phyloP scores from a whole-genome alignment of 2,888 invertebrate species.

The Seira ritae region DNA sequence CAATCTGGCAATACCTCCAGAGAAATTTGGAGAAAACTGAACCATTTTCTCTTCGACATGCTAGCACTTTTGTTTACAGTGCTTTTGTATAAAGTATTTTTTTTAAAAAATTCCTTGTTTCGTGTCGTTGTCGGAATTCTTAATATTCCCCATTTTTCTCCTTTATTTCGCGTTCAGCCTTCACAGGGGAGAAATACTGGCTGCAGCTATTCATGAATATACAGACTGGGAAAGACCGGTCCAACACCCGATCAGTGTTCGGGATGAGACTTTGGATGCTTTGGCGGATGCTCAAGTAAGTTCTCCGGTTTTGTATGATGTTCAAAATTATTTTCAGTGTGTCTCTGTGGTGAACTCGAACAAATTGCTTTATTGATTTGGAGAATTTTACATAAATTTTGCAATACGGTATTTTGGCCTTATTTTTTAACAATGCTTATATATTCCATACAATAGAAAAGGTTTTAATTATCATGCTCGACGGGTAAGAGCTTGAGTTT shows the following conservation, averaged over 20 bases:
- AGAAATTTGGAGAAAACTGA: not conserved
- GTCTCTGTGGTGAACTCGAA: no score
- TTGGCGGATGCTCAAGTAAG: slow-evolving; percentile 85
- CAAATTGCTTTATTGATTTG: no score
- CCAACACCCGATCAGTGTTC: slow-evolving; percentile 91
- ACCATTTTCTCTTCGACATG: not conserved
- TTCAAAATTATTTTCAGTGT: no score
- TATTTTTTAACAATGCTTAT: no score
- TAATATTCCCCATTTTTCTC: slow-evolving; percentile 7
- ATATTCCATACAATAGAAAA: no score
- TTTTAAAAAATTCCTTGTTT: slow-evolving; percentile 13
- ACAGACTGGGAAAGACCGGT: slow-evolving; percentile 96
- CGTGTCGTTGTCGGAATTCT: not conserved
- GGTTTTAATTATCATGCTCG: no score
- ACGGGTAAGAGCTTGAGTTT: no score
- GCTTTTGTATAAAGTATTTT: slow-evolving; percentile 22
- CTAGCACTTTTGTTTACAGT: slow-evolving; percentile 5
- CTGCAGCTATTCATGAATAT: slow-evolving; percentile 80
- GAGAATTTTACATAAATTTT: no score
- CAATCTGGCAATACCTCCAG: slow-evolving; percentile 39
- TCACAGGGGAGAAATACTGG: slow-evolving; percentile 72
- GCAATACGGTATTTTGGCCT: no score
- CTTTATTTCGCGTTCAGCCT: slow-evolving; percentile 65
- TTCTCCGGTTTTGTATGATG: no score
- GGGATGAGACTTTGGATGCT: slow-evolving; percentile 94